Evolutionary conservation across 1,140 invertebrate genomes (phyloP).

Genomic region (Kradibia gibbosae): DNA sequence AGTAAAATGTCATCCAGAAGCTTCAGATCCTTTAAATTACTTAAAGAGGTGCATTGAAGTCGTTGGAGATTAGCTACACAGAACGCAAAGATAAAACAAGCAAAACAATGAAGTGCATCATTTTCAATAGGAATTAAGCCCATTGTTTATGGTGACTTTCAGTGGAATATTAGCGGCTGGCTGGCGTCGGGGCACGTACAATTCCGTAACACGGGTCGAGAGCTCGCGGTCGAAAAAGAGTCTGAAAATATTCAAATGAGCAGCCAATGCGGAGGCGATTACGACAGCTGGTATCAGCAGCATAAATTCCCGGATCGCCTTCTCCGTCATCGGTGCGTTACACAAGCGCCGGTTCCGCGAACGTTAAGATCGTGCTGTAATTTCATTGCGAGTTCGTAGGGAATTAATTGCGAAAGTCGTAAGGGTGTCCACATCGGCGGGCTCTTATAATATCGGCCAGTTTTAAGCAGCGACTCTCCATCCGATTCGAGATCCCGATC

Average conservation of each 20-base stretch:
- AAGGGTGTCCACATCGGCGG: neutral
- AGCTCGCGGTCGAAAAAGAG: too few relatives aligned
- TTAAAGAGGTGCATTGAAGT: neutral
- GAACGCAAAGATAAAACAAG: neutral
- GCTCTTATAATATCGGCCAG: neutral
- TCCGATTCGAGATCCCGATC: neutral
- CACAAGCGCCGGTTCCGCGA: neutral
- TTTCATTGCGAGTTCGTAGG: conserved; percentile 32
- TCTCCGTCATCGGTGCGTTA: neutral
- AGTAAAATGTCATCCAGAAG: neutral
- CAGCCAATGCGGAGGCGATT: neutral
- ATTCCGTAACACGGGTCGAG: too few relatives aligned
- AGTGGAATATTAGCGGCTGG: neutral
- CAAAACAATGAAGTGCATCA: neutral
- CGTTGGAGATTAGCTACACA: neutral
- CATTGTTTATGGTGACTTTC: neutral
- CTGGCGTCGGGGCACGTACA: too few relatives aligned
- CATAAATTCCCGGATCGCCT: neutral
- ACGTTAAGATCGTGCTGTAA: neutral
- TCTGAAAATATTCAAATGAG: neutral
- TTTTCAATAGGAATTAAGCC: neutral
- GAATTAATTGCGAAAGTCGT: conserved; percentile 34
- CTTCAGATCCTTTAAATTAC: neutral
- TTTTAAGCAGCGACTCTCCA: neutral
- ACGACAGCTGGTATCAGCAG: neutral